A percentile compares a stretch with the other conserved stretches of the same genome.
phyloP scores from a whole-genome alignment of 1,140 invertebrate genomes.

The Myzus persicae region DNA sequence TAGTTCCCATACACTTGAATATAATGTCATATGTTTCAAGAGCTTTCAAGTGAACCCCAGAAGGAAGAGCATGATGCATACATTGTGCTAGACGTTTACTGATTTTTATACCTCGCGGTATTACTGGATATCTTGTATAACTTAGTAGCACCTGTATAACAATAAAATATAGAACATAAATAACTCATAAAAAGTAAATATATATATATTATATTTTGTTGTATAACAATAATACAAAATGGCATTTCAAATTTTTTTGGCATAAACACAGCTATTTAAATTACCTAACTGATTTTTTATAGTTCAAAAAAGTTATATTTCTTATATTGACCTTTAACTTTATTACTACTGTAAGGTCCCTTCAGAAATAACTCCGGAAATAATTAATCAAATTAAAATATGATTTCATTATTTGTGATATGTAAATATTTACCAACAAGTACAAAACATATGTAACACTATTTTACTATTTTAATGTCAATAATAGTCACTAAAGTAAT shows the following conservation, averaged over 20 bases:
- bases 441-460: background rate
- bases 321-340: constrained; percentile 21
- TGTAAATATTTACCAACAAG: background rate
- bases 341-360: background rate
- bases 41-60: constrained; percentile 92
- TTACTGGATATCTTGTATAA: constrained; percentile 86
- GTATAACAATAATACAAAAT: background rate
- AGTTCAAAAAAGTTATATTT: background rate
- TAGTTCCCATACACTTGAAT: constrained; percentile 88
- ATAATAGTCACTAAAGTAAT: constrained; percentile 30
- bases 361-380: background rate
- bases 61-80: constrained; percentile 91
- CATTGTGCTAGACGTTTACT: constrained; percentile 94
- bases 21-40: constrained; percentile 94
- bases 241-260: constrained; percentile 28
- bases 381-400: background rate
- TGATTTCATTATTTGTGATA: background rate
- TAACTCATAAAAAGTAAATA: background rate
- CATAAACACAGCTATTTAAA: background rate
- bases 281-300: background rate
- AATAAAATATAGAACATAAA: background rate
- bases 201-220: background rate
- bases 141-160: constrained; percentile 73
- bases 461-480: background rate
- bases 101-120: constrained; percentile 89